A percentile compares a stretch with the other conserved stretches of the same genome.
Conservation (phyloP, 2,888 invertebrate genomes). For the Troilus luridus region DNA sequence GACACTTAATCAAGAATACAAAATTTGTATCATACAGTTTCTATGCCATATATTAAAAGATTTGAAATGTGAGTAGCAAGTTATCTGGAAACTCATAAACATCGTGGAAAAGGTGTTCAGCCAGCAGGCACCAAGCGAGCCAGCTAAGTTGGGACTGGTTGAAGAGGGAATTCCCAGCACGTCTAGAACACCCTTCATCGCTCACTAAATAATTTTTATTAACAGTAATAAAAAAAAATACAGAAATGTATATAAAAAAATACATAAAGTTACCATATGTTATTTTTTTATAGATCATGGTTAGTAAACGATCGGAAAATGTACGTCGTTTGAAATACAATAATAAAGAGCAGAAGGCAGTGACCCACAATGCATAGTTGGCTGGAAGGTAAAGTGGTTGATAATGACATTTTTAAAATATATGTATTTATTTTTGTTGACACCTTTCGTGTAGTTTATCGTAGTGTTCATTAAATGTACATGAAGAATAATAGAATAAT, state of each 20-base stretch:
- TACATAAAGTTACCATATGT: constrained; percentile 15
- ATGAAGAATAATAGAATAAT: background rate
- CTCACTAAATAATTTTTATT: background rate
- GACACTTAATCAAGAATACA: constrained; percentile 84
- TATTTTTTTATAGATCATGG: constrained; percentile 40
- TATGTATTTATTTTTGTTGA: background rate
- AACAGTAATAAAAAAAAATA: background rate
- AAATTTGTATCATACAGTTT: constrained; percentile 82
- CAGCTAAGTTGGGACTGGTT: constrained; percentile 60
- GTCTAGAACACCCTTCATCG: background rate
- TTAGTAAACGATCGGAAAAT: constrained; percentile 6
- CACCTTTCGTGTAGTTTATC: background rate
- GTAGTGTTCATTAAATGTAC: background rate
- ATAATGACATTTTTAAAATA: constrained; percentile 14
- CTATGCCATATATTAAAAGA: constrained; percentile 79
- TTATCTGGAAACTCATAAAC: constrained; percentile 65
- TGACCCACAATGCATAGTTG: constrained; percentile 51
- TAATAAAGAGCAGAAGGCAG: constrained; percentile 40
- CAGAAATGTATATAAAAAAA: constrained; percentile 18
- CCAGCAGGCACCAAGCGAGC: constrained; percentile 62
- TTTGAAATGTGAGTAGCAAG: constrained; percentile 67
- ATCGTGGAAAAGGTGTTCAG: constrained; percentile 63
- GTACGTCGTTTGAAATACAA: constrained; percentile 24
- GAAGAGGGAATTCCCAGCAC: constrained; percentile 52
- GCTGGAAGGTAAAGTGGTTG: constrained; percentile 55